Percentiles rank a stretch among this genome's conserved stretches.
phyloP scores from a whole-genome alignment of 2,888 invertebrate genomes.

The Cheilosia impressa region DNA sequence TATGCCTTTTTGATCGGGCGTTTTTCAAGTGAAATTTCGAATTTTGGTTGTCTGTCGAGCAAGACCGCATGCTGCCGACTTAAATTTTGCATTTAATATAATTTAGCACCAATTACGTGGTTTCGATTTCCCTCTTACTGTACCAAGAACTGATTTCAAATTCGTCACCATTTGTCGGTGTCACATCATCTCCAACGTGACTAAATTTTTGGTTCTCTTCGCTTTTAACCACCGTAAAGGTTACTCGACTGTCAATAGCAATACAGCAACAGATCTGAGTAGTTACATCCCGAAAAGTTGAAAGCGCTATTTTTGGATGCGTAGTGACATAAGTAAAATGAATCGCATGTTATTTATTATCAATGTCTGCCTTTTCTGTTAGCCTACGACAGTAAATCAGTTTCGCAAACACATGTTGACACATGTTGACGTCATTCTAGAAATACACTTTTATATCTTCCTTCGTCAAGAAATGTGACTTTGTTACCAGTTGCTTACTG shows the following conservation, averaged over 20 bases:
- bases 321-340: neutral
- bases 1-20: no score
- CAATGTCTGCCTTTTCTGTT: neutral
- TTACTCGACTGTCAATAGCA: neutral
- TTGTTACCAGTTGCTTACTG: no score
- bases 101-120: neutral
- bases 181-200: neutral
- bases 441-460: neutral
- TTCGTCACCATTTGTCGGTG: neutral
- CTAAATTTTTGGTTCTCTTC: neutral
- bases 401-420: neutral
- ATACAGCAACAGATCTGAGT: neutral
- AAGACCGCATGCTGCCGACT: neutral
- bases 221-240: neutral
- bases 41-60: neutral
- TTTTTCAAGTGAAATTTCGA: neutral
- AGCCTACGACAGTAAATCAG: constrained; percentile 1
- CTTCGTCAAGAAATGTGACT: no score
- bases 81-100: neutral
- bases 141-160: neutral
- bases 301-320: neutral
- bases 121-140: neutral
- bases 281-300: neutral
- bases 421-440: neutral
- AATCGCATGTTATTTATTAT: constrained; percentile 1